Base-by-base conservation (phyloP, 2,797 vertebrate genomes). In the Triplophysa bombifrons region DNA sequence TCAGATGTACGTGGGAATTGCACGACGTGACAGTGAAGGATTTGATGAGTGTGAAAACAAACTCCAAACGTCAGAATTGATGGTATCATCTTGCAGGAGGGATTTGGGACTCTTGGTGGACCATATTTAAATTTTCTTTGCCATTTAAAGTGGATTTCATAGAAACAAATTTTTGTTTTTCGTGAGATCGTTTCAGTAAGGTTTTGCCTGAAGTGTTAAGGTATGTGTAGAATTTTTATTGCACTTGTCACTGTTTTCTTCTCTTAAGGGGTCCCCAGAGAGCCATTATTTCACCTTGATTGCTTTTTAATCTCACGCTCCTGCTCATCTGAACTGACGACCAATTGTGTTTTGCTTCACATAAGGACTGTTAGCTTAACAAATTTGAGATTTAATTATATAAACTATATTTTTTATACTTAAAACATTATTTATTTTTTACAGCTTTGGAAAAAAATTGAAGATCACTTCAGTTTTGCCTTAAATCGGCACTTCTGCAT, bases 201-300 rank as follows among this genome's bases (percentile, higher is more conserved):
- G 2, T 55, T 25, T 25, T 65, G 70, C 58, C 66, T 50, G 51
- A 19, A 12, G 13, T 22, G 41, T 51, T 56, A 60, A 74, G 74
- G 69, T 61, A 20, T 22, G 30, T 72, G 53, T 58, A 30, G 58
- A 25, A 60, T 17, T 90, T 88, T 88, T 85, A 87, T 90, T 90
- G 86, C 85, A 88, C 84, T 86, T 88, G 16, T 5, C 76, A 89
- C 77, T 80, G 76, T 89, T 87, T 86, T 82, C 87, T 60, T 48
- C 56, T 82, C 86, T 87, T 87, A 80, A 81, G 86, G 69, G 72
- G 20, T 84, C 53, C 86, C 84, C 80, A 12, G 86, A 84, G 81
- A 72, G 63, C 84, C 83, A 81, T 88, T 79, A 89, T 90, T 91
- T 90, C 84, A 87, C 85, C 86, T 89, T 87, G 84, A 90, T 90